phyloP scores from a whole-genome alignment of 2,113 vertebrate species.

The Malaclemys terrapin region DNA sequence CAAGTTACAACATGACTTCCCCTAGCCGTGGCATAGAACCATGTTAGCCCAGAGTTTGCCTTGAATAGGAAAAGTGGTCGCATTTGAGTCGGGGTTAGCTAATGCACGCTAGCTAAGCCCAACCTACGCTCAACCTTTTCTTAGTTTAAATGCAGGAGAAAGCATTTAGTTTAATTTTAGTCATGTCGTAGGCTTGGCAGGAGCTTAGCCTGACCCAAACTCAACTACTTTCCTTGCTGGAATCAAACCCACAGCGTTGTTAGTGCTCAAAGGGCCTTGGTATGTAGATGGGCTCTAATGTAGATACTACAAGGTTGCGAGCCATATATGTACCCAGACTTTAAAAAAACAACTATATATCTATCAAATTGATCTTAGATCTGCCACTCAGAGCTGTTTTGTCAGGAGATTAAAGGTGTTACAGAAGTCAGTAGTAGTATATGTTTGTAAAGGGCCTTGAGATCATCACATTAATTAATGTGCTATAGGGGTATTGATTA shows the following conservation, averaged over 20 bases:
- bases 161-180: too few species aligned
- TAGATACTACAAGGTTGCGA: too few species aligned
- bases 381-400: not conserved
- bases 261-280: too few species aligned
- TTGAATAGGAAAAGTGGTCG: not conserved
- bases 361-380: not conserved
- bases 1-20: not conserved
- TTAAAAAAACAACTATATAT: too few species aligned
- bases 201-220: too few species aligned
- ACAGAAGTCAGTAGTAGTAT: not conserved
- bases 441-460: not conserved
- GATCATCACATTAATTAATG: not conserved
- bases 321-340: too few species aligned
- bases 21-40: not conserved
- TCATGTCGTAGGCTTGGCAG: too few species aligned
- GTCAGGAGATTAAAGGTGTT: not conserved
- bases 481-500: not conserved
- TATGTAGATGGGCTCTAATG: too few species aligned
- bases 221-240: too few species aligned
- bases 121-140: not conserved
- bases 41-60: not conserved
- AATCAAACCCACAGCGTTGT: too few species aligned
- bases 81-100: constrained; percentile 40
- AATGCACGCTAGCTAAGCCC: not conserved
- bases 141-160: not conserved